Evolutionary conservation across 2,113 vertebrate species (phyloP).

Genomic region (Actenoides hombroni): DNA sequence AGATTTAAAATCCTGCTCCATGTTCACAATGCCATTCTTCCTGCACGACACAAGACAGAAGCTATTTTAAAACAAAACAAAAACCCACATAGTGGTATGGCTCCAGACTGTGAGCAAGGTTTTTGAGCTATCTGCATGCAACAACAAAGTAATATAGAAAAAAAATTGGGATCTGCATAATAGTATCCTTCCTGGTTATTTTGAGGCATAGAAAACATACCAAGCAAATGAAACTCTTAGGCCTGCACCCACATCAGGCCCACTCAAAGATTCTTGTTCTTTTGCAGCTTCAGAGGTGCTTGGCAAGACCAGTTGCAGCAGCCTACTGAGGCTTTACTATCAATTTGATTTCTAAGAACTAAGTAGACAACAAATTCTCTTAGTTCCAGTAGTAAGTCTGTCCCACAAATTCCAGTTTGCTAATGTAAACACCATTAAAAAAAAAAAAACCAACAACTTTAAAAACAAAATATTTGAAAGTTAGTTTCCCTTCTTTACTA

Average conservation of each 20-base stretch:
- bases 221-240: conserved; percentile 23
- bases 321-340: neutral
- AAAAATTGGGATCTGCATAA: neutral
- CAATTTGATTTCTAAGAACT: conserved; percentile 15
- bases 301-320: neutral
- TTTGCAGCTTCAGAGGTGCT: neutral
- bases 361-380: conserved; percentile 3
- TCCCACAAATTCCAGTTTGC: conserved; percentile 7
- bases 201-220: conserved; percentile 21
- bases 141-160: conserved; percentile 31
- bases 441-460: neutral
- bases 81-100: neutral
- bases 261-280: conserved; percentile 20
- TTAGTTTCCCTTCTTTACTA: conserved; percentile 33
- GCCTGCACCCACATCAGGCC: neutral
- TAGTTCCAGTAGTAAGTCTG: neutral
- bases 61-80: neutral
- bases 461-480: conserved; percentile 45
- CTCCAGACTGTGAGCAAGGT: neutral
- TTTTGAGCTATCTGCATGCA: conserved; percentile 7
- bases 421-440: conserved; percentile 32
- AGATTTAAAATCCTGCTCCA: neutral
- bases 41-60: neutral
- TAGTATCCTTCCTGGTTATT: conserved; percentile 16
- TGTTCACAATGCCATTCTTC: neutral